Base-by-base conservation (phyloP, 2,888 invertebrate species). In the Callinectes sapidus region DNA sequence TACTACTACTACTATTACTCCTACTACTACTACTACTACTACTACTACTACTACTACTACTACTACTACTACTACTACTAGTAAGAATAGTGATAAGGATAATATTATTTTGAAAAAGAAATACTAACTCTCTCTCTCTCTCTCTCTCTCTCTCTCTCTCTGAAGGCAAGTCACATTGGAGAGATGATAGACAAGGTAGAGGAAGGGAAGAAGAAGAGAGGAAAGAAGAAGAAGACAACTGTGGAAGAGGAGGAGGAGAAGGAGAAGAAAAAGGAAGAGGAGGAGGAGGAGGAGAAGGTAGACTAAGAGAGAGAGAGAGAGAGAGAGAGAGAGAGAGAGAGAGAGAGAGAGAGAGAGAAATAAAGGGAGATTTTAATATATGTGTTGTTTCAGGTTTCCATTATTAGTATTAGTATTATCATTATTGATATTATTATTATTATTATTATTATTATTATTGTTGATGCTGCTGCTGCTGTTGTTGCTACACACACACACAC, bases 231-330 rank as follows among this genome's bases (percentile, higher is more conserved):
- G 28, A 77, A 28, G 71, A 77, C 28, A 10, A 28, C 28, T 6
- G 28, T 32, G 71, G 71, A 77, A 32, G 71, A 77, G 28, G 28
- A 77, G 71, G 71, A 77, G 71, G 71, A 77, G 28, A 8, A 28
- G 28, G 28, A 28, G 28, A 14, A 77, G 10, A 28, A 28, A 8
- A 32, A 71, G 28, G 71, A 10, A 10, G 13, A 28, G 23, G 71
- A 28, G 66, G 10, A 71, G 66, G 10, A 1, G 1, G n/a, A 66
- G 23, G 5, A 10, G 10, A 3, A 71, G 66, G n/a, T n/a, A 71
- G 66, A 71, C n/a, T n/a, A n/a, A 66, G 66, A 66, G 66, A 66
- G 66, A 71, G 71, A 71, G 71, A 71, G n/a, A 71, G 23, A 71
- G 28, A 71, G 23, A 28, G 28, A 71, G 28, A 71, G 28, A 71